Base-by-base conservation (phyloP, 1,140 invertebrate species). In the Littorina saxatilis region DNA sequence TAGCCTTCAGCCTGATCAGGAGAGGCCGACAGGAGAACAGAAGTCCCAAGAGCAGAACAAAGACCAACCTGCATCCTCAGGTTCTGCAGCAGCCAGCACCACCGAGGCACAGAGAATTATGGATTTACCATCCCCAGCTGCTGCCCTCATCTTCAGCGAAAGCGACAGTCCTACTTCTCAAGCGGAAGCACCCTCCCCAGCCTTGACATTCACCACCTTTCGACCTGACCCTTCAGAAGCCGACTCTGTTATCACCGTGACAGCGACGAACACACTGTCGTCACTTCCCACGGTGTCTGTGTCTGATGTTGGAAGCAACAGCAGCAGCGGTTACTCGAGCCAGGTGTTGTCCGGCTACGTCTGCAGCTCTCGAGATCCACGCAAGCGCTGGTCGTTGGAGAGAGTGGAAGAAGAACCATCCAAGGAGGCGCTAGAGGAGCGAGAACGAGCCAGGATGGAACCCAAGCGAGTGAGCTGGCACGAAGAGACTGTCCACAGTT, bases 391-490 rank as follows among this genome's bases (percentile, higher is more conserved):
- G 82, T 83, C 82, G n/a, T 43, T 83, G 50, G 66, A 83, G 55
- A 73, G 72, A n/a, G 82, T 83, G 32, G 82, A 83, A 23, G 82
- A 83, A 43, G 81, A 82, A 23, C 55, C 55, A 1, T 37, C 29
- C 17, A 47, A 23, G 27, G 74, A 55, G 50, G 50, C 4, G 2
- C 20, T 7, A 20, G 58, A 75, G 29, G 72, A 80, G n/a, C 15
- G 43, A 32, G 39, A 27, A n/a, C 4, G 40, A 17, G 17, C n/a
- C n/a, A 72, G 35, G 50, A 3, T 29, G 39, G 86, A 86, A 61
- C 80, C 81, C 20, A 88, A 88, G 74, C 82, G 87, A 27, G 87
- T 88, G 1, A 88, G 87, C 76, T 88, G 87, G 79, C 87, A 88
- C 79, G 87, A 87, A 55, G 86, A 86, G 37, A 29, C 72, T 37